Percentiles rank a stretch among this genome's conserved stretches.
Evolutionary conservation across 2,888 invertebrate species (phyloP).

Genomic region (Lutraria lutraria): DNA sequence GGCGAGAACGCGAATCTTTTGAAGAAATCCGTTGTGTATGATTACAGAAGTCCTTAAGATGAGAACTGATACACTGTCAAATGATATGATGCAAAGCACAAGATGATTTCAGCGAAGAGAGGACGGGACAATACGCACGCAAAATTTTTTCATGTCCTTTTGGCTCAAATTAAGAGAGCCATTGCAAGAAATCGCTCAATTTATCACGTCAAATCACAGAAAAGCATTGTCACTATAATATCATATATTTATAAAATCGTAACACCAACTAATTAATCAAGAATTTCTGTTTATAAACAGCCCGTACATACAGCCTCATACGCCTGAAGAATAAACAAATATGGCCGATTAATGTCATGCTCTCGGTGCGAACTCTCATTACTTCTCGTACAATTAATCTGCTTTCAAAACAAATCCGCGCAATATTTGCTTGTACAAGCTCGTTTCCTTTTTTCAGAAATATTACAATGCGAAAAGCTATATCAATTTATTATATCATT

Average conservation of each 20-base stretch:
- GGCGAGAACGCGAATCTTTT: conserved; percentile 69
- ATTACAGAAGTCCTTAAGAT: conserved; percentile 8
- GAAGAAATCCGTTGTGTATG: conserved; percentile 69
- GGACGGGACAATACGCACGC: conserved; percentile 17
- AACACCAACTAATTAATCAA: neutral
- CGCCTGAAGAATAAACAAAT: conserved; percentile 66
- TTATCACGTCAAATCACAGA: conserved; percentile 48
- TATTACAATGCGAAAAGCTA: neutral
- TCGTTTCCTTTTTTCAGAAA: neutral
- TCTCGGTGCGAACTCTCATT: conserved; percentile 49
- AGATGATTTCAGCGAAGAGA: too few species aligned
- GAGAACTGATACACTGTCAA: neutral
- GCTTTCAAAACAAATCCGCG: conserved; percentile 9
- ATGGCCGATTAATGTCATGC: conserved; percentile 66
- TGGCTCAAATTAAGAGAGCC: conserved; percentile 15
- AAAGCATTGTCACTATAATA: conserved; percentile 38
- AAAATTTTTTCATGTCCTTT: conserved; percentile 49
- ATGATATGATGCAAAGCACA: neutral
- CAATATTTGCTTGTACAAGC: neutral
- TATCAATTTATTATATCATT: neutral
- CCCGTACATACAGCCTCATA: conserved; percentile 17
- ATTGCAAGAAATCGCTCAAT: conserved; percentile 11
- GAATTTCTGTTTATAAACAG: conserved; percentile 45
- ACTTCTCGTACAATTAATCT: conserved; percentile 20
- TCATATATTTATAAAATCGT: neutral